These are phyloP conservation scores for Tenthredo livida DNA, from an alignment of 2,888 invertebrate species.

Conservation along the genomic window DNA sequence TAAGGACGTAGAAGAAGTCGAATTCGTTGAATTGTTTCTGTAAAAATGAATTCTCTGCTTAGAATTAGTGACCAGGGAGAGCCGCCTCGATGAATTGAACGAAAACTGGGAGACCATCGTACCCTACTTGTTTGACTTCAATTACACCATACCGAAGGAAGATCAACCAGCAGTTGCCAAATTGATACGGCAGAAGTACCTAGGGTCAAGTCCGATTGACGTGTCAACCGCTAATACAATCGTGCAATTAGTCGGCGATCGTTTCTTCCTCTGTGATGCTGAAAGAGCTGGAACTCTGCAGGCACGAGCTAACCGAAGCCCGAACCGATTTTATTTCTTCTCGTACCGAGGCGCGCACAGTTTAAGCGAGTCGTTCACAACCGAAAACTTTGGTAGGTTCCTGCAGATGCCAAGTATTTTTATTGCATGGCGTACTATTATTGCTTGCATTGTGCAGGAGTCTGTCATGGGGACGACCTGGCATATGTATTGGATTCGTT, in stretches of 20 bases:
- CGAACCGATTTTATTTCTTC: slow-evolving; percentile 80
- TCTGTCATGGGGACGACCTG: slow-evolving; percentile 83
- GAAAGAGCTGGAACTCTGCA: slow-evolving; percentile 83
- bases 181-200: slow-evolving; percentile 81
- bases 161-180: slow-evolving; percentile 81
- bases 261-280: slow-evolving; percentile 82
- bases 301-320: slow-evolving; percentile 80
- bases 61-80: slow-evolving; percentile 84
- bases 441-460: slow-evolving; percentile 78
- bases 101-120: slow-evolving; percentile 82
- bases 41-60: background rate
- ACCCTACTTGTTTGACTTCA: slow-evolving; percentile 82
- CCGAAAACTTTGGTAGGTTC: slow-evolving; percentile 81
- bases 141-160: slow-evolving; percentile 83
- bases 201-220: slow-evolving; percentile 80
- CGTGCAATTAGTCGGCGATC: slow-evolving; percentile 83
- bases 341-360: slow-evolving; percentile 78
- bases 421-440: background rate
- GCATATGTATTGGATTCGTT: slow-evolving; percentile 79
- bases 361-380: slow-evolving; percentile 80
- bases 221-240: slow-evolving; percentile 65
- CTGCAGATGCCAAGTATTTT: background rate
- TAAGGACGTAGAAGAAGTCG: too few species aligned
- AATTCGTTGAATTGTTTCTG: background rate
- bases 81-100: slow-evolving; percentile 78